These are phyloP conservation scores for Steinernema khuongi DNA, from an alignment of 1,140 invertebrate genomes.

Conservation along the genomic window DNA sequence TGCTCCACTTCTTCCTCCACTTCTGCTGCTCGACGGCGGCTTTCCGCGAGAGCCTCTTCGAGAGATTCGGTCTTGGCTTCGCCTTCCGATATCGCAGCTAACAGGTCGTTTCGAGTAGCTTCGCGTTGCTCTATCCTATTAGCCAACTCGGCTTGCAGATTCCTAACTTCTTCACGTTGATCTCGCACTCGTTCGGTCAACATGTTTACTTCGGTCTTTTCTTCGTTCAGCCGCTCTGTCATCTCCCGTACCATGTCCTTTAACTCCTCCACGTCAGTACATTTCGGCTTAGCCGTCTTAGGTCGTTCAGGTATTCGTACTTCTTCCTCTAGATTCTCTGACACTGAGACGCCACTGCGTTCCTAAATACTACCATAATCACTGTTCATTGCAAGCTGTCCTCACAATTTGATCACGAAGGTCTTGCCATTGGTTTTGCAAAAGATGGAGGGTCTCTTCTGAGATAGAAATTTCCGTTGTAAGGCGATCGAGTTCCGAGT, in stretches of 20 bases:
- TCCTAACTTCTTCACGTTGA: not conserved
- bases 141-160: not conserved
- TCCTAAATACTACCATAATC: too few relatives aligned
- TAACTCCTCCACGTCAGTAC: not conserved
- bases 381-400: too few relatives aligned
- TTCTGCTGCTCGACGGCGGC: not conserved
- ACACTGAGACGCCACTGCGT: not conserved
- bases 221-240: not conserved
- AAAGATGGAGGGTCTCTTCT: not conserved
- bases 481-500: slow-evolving; percentile 3
- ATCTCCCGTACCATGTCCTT: slow-evolving; percentile 13
- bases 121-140: not conserved
- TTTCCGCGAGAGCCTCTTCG: not conserved
- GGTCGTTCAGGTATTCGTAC: not conserved
- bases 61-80: not conserved
- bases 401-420: slow-evolving; percentile 1
- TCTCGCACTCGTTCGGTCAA: not conserved
- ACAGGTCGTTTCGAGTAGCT: not conserved
- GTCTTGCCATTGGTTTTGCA: not conserved
- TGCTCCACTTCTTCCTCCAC: not conserved
- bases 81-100: not conserved
- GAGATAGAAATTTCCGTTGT: not conserved
- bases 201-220: not conserved
- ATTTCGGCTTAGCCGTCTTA: slow-evolving; percentile 5
- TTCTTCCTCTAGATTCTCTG: not conserved